These are phyloP conservation scores for Chelonia mydas DNA, from an alignment of 2,797 vertebrate species.

Conservation along the genomic window DNA sequence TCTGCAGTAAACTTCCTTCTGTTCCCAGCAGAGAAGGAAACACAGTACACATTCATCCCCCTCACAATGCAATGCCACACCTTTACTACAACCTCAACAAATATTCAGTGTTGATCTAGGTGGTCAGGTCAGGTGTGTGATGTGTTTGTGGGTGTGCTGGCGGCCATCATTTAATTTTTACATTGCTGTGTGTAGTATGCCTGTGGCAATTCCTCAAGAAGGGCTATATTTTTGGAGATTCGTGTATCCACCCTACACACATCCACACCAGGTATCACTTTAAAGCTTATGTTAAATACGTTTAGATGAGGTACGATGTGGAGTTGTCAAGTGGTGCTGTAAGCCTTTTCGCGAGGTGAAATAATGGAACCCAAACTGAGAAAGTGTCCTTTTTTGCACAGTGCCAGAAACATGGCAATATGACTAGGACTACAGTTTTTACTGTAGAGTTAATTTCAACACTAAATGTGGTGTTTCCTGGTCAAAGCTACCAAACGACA, in stretches of 20 bases:
- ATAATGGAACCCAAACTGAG: background rate
- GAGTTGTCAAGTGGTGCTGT: background rate
- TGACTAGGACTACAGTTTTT: no score
- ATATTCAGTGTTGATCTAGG: background rate
- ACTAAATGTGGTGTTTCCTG: no score
- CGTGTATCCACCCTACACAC: background rate
- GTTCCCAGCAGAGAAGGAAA: background rate
- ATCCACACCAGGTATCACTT: background rate
- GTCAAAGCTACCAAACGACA: no score
- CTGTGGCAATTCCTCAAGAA: background rate
- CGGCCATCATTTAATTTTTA: background rate
- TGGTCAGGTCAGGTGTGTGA: background rate
- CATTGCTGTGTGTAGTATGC: background rate
- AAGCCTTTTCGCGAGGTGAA: background rate
- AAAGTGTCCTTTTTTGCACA: no score
- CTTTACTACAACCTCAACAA: background rate
- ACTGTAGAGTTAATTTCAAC: no score
- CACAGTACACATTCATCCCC: background rate
- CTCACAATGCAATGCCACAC: fast-evolving
- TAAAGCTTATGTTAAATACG: background rate
- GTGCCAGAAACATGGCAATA: no score
- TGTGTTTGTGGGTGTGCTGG: no score
- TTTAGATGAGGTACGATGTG: background rate
- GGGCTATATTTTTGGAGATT: background rate
- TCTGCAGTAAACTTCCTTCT: background rate